phyloP scores from a whole-genome alignment of 2,113 vertebrate species.

The Ochotona curzoniae region DNA sequence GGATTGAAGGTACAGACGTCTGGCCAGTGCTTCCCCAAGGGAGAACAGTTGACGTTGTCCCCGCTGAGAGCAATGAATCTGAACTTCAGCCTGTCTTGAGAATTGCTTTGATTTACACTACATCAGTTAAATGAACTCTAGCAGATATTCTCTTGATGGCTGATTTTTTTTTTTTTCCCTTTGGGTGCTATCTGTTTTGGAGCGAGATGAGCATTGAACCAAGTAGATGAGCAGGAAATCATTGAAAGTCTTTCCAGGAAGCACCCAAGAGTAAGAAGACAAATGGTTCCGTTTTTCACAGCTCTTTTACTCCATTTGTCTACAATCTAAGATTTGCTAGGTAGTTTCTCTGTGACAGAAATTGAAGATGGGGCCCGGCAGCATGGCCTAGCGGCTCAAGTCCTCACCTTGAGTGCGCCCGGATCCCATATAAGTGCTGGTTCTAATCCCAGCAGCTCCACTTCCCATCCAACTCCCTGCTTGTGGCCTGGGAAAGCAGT shows the following conservation, averaged over 20 bases:
- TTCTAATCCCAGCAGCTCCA: too few relatives aligned
- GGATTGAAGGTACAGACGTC: slow-evolving; percentile 91
- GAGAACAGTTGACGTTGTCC: background rate
- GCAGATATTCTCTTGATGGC: background rate
- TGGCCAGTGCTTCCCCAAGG: background rate
- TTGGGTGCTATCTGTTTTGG: background rate
- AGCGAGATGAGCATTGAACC: background rate
- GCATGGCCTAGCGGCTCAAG: too few relatives aligned
- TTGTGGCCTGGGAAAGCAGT: too few relatives aligned
- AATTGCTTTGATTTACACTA: background rate
- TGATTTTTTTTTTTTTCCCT: slow-evolving; percentile 12
- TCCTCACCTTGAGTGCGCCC: too few relatives aligned
- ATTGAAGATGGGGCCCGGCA: too few relatives aligned
- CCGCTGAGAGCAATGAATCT: background rate
- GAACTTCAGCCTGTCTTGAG: background rate
- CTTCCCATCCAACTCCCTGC: too few relatives aligned
- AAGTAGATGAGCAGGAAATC: slow-evolving; percentile 28
- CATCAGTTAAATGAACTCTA: slow-evolving; percentile 39
- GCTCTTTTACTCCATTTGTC: slow-evolving; percentile 43
- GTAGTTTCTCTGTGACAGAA: slow-evolving; percentile 43
- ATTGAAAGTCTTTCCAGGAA: background rate
- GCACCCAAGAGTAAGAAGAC: slow-evolving; percentile 9
- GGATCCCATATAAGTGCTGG: too few relatives aligned
- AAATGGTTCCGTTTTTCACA: slow-evolving; percentile 1
- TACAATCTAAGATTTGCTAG: slow-evolving; percentile 30